Conservation (phyloP, 2,797 vertebrate genomes). For the Hylomyscus alleni region DNA sequence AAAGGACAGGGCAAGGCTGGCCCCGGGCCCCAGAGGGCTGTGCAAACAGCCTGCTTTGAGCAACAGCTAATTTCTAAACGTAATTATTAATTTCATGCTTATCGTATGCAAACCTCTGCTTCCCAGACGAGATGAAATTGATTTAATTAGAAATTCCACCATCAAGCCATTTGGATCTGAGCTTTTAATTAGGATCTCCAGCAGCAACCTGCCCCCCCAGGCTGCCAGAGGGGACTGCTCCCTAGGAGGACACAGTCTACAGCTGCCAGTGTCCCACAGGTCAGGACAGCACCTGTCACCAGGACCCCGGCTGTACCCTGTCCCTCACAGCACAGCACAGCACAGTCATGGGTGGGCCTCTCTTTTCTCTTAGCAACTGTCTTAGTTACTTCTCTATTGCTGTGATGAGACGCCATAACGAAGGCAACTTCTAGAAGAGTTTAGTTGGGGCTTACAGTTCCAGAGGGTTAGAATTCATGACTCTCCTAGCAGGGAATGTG, state of each 20-base stretch:
- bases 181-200: constrained; percentile 88
- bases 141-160: constrained; percentile 91
- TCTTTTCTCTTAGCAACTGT: not conserved
- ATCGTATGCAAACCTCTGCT: constrained; percentile 86
- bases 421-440: not conserved
- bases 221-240: constrained; percentile 58
- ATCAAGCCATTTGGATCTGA: constrained; percentile 86
- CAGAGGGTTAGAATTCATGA: too few species aligned
- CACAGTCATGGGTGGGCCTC: not conserved
- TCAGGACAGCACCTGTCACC: not conserved
- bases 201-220: constrained; percentile 66
- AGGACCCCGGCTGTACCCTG: not conserved
- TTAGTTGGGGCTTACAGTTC: not conserved
- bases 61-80: constrained; percentile 84
- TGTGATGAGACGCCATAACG: not conserved
- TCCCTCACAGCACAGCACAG: too few species aligned
- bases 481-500: not conserved
- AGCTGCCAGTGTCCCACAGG: not conserved
- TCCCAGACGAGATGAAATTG: constrained; percentile 87
- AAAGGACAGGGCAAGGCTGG: constrained; percentile 49
- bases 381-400: not conserved
- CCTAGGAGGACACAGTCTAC: not conserved
- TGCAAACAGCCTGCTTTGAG: constrained; percentile 54
- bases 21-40: constrained; percentile 32
- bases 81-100: constrained; percentile 89